These are phyloP conservation scores for Carapus acus DNA, from an alignment of 2,797 vertebrate species.

Conservation along the genomic window DNA sequence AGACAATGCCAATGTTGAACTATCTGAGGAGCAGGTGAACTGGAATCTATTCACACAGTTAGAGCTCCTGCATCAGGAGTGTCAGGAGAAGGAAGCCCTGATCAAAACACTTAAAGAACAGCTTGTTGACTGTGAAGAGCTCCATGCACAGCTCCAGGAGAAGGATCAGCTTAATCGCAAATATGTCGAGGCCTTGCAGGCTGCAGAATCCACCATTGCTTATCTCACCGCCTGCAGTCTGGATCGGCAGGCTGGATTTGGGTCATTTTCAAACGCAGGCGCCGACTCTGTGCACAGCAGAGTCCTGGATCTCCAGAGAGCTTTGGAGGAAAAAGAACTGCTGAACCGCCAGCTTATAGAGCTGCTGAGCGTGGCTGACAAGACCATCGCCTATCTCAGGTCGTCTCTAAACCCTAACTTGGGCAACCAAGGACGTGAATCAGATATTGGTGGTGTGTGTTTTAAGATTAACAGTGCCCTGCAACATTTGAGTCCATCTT, in stretches of 20 bases:
- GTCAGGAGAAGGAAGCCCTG: conserved; percentile 72
- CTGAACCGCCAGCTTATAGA: conserved; percentile 60
- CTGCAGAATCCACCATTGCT: conserved; percentile 74
- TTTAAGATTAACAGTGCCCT: conserved; percentile 54
- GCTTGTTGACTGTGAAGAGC: conserved; percentile 59
- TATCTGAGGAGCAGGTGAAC: conserved; percentile 19
- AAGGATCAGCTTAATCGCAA: conserved; percentile 64
- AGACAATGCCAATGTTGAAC: conserved; percentile 25
- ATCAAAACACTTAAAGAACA: conserved; percentile 66
- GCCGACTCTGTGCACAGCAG: conserved; percentile 45
- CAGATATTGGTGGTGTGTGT: conserved; percentile 50
- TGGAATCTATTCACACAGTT: conserved; percentile 62
- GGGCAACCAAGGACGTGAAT: conserved; percentile 23
- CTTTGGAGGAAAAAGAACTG: conserved; percentile 63
- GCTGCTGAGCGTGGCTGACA: conserved; percentile 61
- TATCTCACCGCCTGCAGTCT: conserved; percentile 76
- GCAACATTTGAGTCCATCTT: conserved; percentile 33
- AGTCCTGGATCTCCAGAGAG: conserved; percentile 59
- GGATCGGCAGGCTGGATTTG: conserved; percentile 61
- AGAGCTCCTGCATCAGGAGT: conserved; percentile 74
- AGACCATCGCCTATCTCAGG: conserved; percentile 34
- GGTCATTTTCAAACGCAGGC: conserved; percentile 13
- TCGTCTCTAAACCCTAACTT: conserved; percentile 15
- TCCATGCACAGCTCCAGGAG: conserved; percentile 63
- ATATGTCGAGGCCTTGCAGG: conserved; percentile 65